Evolutionary conservation across 2,113 vertebrate genomes (phyloP), one percentile per base, ranked within the genome.

Genomic region (Arothron firmamentum): DNA sequence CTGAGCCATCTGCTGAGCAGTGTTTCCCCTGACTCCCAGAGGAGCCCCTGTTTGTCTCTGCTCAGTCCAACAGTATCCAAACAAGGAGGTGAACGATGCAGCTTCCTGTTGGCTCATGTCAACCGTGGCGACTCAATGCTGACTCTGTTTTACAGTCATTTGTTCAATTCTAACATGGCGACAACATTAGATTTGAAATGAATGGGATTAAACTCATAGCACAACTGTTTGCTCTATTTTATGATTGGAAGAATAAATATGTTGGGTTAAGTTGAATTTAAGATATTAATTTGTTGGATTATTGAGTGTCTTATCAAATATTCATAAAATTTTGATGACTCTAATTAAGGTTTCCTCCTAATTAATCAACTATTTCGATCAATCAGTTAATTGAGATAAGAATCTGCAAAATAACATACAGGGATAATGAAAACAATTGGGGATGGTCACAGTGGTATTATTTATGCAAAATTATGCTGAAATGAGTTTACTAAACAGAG

Each of bases 1-100:
- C 52, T 66, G 59, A 72, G 67, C 84, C 87, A 87, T 88, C 87
- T 88, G 87, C 74, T 81, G 17, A 56, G 52, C 52, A 55, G 75
- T 21, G n/a, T 73, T 70, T 79, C 76, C 68, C 62, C 59, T 25
- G 62, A 62, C 59, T 83, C 83, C 75, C 78, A 0, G 50, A 83
- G 68, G 79, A 79, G 25, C 48, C 56, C 15, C 52, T 58, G 72
- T 79, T 83, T 67, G 63, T 84, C 77, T 85, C 80, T 79, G 58
- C 50, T 56, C 73, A 62, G 71, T 66, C 67, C 77, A 81, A 70
- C 64, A 60, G 49, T 73, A 79, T 70, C 75, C 31, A 79, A 76
- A 75, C 72, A 81, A 80, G 84, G 63, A 59, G 61, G 18, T 63
- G 72, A 76, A 56, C 57, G 72, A 75, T 70, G 74, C 54, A 31